phyloP scores from a whole-genome alignment of 1,140 invertebrate genomes.

The Zaprionus taronus region DNA sequence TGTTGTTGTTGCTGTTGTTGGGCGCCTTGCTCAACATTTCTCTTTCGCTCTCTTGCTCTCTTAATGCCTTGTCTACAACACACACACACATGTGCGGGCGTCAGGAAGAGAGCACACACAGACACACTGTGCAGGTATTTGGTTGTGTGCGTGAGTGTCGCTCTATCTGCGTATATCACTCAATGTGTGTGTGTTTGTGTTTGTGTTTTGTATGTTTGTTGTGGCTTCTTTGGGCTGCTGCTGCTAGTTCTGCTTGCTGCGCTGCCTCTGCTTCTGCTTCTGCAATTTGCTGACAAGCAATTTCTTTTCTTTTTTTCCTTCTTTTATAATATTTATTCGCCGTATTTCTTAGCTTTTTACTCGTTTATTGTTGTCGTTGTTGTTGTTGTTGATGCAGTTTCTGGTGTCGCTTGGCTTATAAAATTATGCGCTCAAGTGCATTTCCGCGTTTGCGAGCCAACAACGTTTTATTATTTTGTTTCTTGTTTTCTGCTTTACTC shows the following conservation, averaged over 20 bases:
- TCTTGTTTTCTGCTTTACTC: constrained; percentile 19
- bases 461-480: constrained; percentile 50
- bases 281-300: constrained; percentile 60
- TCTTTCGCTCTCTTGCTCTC: background rate
- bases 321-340: constrained; percentile 28
- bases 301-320: constrained; percentile 50
- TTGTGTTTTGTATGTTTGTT: constrained; percentile 49
- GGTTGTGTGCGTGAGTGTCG: constrained; percentile 9
- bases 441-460: constrained; percentile 72
- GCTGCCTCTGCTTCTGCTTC: constrained; percentile 14
- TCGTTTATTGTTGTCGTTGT: constrained; percentile 12
- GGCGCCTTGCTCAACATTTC: constrained; percentile 51
- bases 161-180: background rate
- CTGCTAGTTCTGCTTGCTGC: constrained; percentile 9
- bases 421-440: constrained; percentile 81
- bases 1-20: constrained; percentile 46
- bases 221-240: constrained; percentile 52
- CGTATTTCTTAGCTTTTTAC: constrained; percentile 33
- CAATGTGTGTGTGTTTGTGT: constrained; percentile 4
- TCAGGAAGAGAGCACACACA: constrained; percentile 9
- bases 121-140: constrained; percentile 31
- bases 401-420: constrained; percentile 74
- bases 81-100: constrained; percentile 17
- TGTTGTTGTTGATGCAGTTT: constrained; percentile 8
- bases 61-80: background rate